Evolutionary conservation across 2,888 invertebrate genomes (phyloP), one percentile per base, ranked within the genome.

Genomic region (Nematopogon swammerdamellus): DNA sequence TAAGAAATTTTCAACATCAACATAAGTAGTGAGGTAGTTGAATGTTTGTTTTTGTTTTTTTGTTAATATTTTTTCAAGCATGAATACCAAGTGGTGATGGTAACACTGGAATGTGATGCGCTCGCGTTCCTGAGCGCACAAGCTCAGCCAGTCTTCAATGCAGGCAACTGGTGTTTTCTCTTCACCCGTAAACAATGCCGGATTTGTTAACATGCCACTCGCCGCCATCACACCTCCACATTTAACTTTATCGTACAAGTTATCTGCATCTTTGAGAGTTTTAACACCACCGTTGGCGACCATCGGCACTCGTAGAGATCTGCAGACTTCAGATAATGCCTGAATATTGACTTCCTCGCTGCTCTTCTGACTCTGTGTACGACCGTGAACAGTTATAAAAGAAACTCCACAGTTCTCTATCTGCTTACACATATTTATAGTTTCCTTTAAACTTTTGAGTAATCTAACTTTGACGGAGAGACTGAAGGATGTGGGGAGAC

Each of bases 31-130:
- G 18, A 95, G 76, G 56, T 83, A 82, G 69, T 96, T 96, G 62
- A 97, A 95, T 47, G 86, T 70, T 56, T 85, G 77, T 60, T 92
- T 86, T 59, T 91, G 85, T 47, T 82, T 70, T 60, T 87, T 89
- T 0, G 85, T 82, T 57, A 97, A 77, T 42, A 89, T 65, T 68
- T 88, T 89, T 60, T 95, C 94, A 60, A 95, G 81, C 98, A 98
- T 98, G 66, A 95, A 96, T 48, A 95, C 92, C 54, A 98, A 82
- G 73, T 98, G 98, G 66, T 97, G 96, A 72, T 98, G 98, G 62
- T 97, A 95, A 63, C 87, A 87, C 57, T 91, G 87, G 68, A 92
- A 97, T 48, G 86, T 83, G 50, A 91, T 85, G 50, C 68, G 72
- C 44, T 89, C 85, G 54, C 77, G 72, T 19, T 83, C 80, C 44